Percentiles rank a stretch among this genome's conserved stretches.
Evolutionary conservation across 1,140 invertebrate genomes (phyloP).

Genomic region (Onthophagus taurus): DNA sequence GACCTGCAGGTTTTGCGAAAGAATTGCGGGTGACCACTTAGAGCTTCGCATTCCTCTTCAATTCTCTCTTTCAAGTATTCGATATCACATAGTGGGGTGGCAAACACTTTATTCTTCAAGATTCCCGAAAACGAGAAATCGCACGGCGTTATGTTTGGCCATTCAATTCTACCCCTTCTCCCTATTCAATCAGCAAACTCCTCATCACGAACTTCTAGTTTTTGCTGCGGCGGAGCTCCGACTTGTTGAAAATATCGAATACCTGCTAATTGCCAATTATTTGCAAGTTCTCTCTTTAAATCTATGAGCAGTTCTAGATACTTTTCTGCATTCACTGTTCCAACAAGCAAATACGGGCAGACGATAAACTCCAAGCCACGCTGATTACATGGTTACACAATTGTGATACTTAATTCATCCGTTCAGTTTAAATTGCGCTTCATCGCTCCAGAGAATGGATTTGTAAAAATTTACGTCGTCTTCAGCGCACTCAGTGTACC

Average conservation of each 20-base stretch:
- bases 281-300: not conserved
- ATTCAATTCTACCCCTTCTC: not conserved
- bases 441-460: constrained; percentile 7
- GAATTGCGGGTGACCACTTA: not conserved
- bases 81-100: not conserved
- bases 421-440: constrained; percentile 13
- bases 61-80: not conserved
- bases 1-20: not conserved
- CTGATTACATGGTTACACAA: constrained; percentile 9
- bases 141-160: constrained; percentile 1
- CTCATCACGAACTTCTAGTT: not conserved
- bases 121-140: not conserved
- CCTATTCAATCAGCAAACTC: not conserved
- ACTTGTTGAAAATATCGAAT: not conserved
- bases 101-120: constrained; percentile 1
- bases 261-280: not conserved
- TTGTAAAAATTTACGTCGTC: not conserved
- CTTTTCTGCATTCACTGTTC: constrained; percentile 5
- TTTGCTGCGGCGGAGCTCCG: not conserved
- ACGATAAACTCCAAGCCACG: constrained; percentile 5
- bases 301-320: not conserved
- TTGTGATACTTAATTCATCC: constrained; percentile 13
- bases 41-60: too few relatives aligned
- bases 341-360: not conserved
- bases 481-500: not conserved